Percentiles rank a stretch among this genome's conserved stretches.
These are phyloP conservation scores for Enteromius trimaculatus DNA, from an alignment of 2,797 vertebrate species.

Conservation along the genomic window DNA sequence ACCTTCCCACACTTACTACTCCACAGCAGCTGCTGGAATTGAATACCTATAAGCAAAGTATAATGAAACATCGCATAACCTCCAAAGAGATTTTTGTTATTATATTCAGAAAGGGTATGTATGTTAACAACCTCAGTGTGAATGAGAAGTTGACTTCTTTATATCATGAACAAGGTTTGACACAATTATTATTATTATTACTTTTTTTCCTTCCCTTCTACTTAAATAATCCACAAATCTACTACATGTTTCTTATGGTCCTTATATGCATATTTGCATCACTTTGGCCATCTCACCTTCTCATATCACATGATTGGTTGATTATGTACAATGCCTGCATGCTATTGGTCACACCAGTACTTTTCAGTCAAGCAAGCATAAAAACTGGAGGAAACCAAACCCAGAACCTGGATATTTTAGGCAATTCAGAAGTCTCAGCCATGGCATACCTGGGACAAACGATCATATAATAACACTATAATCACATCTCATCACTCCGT, in stretches of 20 bases:
- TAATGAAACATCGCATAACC: neutral
- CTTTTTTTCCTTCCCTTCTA: neutral
- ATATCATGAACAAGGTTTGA: neutral
- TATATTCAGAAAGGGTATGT: neutral
- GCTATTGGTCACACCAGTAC: neutral
- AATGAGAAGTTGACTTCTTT: neutral
- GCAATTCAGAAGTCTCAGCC: neutral
- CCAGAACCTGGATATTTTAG: neutral
- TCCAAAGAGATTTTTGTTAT: neutral
- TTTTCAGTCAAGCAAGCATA: neutral
- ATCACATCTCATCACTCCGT: neutral
- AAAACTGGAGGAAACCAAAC: neutral
- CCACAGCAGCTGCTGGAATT: constrained; percentile 10
- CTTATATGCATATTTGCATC: too few species aligned
- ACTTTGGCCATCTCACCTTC: neutral
- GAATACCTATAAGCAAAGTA: constrained; percentile 24
- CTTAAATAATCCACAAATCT: neutral
- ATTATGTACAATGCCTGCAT: neutral
- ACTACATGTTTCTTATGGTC: neutral
- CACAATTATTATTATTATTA: neutral
- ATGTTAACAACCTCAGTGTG: neutral
- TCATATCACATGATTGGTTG: neutral
- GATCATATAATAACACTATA: too few species aligned
- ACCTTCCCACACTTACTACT: constrained; percentile 6
- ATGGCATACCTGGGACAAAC: neutral